Base-by-base conservation (phyloP, 2,113 vertebrate species). In the Rhinolophus ferrumequinum region DNA sequence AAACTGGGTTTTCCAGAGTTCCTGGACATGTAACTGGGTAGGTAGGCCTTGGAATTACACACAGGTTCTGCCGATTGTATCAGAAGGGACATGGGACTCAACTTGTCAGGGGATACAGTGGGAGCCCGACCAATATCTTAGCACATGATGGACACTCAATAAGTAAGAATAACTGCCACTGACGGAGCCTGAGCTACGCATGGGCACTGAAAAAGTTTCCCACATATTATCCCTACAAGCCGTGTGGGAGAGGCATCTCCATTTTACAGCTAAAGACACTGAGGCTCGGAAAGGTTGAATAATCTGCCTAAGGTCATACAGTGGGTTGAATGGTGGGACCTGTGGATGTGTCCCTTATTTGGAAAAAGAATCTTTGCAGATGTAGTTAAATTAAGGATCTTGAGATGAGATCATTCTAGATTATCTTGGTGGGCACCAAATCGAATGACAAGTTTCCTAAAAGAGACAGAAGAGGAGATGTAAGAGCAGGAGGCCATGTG, bases 1-100 rank as follows among this genome's bases (percentile, higher is more conserved):
- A 87, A 84, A 81, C 38, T n/a, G 30, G 56, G 30, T 60, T 88
- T 87, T 35, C 6, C 66, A 88, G 73, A 94, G 16, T 44, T 58
- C 62, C 70, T 15, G 13, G 73, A 26, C 18, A 1, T 28, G 1
- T 15, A 10, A 26, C 24, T 6, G 38, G 72, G 12, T 50, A 50
- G 47, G 4, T 7, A 38, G 86, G 52, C n/a, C 81, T 69, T 16
- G 5, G 60, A 84, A 88, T 73, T 12, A 62, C 54, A 79, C 56
- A 58, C 18, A 18, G 28, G 13, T 28, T 75, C 60, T 44, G 10
- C 33, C 35, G 66, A 26, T 3, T 44, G 0, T n/a, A 33, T 38
- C 67, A 24, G 47, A n/a, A 41, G 60, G 15, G 33, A 41, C 16
- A 0, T 11, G 15, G 56, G 56, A 12, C 35, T 66, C 33, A n/a